Conservation (phyloP, 2,113 vertebrate genomes). For the Strix aluco region DNA sequence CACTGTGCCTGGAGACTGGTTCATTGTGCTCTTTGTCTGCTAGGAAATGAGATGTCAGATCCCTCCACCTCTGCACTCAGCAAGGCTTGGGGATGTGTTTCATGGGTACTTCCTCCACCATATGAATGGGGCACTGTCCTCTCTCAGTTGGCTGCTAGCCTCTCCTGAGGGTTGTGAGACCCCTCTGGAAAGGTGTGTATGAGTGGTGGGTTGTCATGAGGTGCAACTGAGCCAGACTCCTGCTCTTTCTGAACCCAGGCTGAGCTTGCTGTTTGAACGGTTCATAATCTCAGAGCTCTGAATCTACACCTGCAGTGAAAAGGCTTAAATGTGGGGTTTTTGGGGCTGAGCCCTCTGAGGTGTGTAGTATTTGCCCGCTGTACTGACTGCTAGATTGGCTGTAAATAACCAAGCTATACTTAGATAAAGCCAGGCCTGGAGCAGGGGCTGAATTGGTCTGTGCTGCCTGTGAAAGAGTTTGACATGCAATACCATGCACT, state of each 20-base stretch:
- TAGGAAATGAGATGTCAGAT: background rate
- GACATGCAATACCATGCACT: background rate
- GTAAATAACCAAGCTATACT: background rate
- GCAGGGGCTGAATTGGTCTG: background rate
- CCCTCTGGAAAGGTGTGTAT: background rate
- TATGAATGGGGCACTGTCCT: background rate
- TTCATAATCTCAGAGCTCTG: background rate
- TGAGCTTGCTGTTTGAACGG: background rate
- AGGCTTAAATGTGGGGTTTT: background rate
- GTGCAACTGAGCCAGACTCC: background rate
- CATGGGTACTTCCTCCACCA: background rate
- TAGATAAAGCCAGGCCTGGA: background rate
- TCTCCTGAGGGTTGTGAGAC: background rate
- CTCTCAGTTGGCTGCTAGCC: background rate
- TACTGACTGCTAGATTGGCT: background rate
- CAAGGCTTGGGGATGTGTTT: background rate
- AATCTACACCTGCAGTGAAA: background rate
- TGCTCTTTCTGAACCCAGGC: background rate
- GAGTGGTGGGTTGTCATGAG: background rate
- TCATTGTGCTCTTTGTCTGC: background rate
- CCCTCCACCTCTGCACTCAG: background rate
- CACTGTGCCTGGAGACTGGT: background rate
- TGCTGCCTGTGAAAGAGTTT: background rate
- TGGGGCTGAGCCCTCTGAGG: background rate
- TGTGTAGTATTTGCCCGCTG: background rate